Conservation (phyloP, 92 coral and sea anemone genomes). For the Zoanthus gigantus region DNA sequence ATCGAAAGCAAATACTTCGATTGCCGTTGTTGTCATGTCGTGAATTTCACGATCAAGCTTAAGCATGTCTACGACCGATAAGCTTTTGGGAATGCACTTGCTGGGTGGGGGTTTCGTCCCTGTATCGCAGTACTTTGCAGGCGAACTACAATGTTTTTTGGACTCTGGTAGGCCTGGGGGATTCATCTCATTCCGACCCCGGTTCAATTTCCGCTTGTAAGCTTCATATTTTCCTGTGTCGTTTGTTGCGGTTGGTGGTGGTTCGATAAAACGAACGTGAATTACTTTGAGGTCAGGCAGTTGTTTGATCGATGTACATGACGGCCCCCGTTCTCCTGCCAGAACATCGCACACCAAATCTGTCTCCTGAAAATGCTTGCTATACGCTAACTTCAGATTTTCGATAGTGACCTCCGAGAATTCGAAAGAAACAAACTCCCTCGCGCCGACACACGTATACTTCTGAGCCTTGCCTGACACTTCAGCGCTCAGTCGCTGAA, state of each 20-base stretch:
- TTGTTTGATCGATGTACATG: constrained; percentile 54
- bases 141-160: constrained; percentile 34
- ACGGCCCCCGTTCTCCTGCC: constrained; percentile 65
- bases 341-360: constrained; percentile 57
- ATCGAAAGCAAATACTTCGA: constrained; percentile 19
- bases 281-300: constrained; percentile 62
- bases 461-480: too few species aligned
- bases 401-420: constrained; percentile 30
- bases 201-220: constrained; percentile 13
- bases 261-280: constrained; percentile 54
- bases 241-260: constrained; percentile 21
- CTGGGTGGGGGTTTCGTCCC: constrained; percentile 2
- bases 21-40: constrained; percentile 14
- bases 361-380: constrained; percentile 53
- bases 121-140: constrained; percentile 12
- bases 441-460: too few species aligned
- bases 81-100: constrained; percentile 21
- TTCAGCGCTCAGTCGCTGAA: too few species aligned
- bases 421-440: too few species aligned
- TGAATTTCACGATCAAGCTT: constrained; percentile 16
- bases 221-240: constrained; percentile 27
- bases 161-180: constrained; percentile 13
- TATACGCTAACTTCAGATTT: constrained; percentile 57
- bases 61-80: constrained; percentile 13
- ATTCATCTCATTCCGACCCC: background rate